Percentiles rank a stretch among this genome's conserved stretches.
These are phyloP conservation scores for Rhinichthys klamathensis DNA, from an alignment of 2,113 vertebrate species.

Conservation along the genomic window DNA sequence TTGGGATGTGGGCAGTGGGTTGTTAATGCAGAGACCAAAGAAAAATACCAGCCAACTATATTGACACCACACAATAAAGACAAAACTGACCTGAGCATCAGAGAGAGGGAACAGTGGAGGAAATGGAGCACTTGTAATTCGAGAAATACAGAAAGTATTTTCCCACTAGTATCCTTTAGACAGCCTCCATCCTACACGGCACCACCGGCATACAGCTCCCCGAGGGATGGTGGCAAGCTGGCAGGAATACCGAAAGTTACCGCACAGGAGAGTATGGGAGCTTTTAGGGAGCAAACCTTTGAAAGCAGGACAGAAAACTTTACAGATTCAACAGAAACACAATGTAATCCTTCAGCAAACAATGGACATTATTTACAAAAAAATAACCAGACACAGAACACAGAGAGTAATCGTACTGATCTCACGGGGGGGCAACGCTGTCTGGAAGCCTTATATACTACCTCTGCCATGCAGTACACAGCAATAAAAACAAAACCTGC, in stretches of 20 bases:
- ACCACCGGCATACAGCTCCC: conserved; percentile 84
- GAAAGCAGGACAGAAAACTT: conserved; percentile 44
- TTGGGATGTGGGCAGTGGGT: conserved; percentile 51
- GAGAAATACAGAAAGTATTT: conserved; percentile 56
- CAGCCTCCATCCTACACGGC: conserved; percentile 84
- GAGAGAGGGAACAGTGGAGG: conserved; percentile 53
- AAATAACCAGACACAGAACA: neutral
- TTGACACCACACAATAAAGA: conserved; percentile 46
- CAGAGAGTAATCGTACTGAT: neutral
- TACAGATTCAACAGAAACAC: neutral
- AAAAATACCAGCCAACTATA: conserved; percentile 45
- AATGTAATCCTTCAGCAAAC: neutral
- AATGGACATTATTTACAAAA: neutral
- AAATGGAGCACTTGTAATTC: conserved; percentile 32
- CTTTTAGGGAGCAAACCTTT: conserved; percentile 49
- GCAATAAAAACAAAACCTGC: neutral
- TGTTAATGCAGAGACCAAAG: conserved; percentile 43
- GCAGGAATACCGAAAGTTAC: conserved; percentile 27
- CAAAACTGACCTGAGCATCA: conserved; percentile 32
- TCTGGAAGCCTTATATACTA: neutral
- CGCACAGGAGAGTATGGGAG: conserved; percentile 14
- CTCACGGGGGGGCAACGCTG: conserved; percentile 35
- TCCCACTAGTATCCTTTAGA: conserved; percentile 63
- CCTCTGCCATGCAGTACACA: neutral
- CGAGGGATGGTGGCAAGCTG: conserved; percentile 63